These are phyloP conservation scores for Echinarachnius parma DNA, from an alignment of 53 echinoderm and acorn worm genomes.

Conservation along the genomic window DNA sequence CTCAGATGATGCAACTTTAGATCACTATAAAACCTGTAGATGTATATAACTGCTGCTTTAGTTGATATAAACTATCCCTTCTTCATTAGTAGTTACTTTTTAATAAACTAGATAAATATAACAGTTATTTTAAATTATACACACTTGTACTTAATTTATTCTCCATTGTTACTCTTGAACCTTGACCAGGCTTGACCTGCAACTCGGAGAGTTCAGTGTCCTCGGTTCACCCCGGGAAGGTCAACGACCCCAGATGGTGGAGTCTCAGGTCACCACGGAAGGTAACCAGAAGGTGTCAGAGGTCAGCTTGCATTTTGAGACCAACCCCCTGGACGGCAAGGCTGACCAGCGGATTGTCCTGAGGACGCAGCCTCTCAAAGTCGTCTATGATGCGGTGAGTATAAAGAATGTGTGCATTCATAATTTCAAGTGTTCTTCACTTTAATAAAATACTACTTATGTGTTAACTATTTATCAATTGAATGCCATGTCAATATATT, in stretches of 20 bases:
- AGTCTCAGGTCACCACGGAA: conserved; percentile 68
- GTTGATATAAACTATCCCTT: too few relatives aligned
- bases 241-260: conserved; percentile 80
- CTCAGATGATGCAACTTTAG: conserved; percentile 93
- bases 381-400: conserved; percentile 96
- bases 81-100: too few relatives aligned
- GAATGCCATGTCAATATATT: too few relatives aligned
- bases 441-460: too few relatives aligned
- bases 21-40: conserved; percentile 54
- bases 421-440: too few relatives aligned
- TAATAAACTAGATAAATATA: too few relatives aligned
- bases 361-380: conserved; percentile 79
- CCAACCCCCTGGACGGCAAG: conserved; percentile 84
- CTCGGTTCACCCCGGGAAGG: conserved; percentile 68
- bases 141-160: not conserved
- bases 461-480: too few relatives aligned
- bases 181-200: conserved; percentile 66
- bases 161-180: not conserved
- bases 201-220: conserved; percentile 89
- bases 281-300: conserved; percentile 57
- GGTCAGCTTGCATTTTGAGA: conserved; percentile 73
- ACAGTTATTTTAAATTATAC: too few relatives aligned
- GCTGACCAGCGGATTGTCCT: conserved; percentile 88
- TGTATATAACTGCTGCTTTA: too few relatives aligned
- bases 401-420: too few relatives aligned